phyloP scores from a whole-genome alignment of 2,797 vertebrate genomes.

The Mico argentatus region DNA sequence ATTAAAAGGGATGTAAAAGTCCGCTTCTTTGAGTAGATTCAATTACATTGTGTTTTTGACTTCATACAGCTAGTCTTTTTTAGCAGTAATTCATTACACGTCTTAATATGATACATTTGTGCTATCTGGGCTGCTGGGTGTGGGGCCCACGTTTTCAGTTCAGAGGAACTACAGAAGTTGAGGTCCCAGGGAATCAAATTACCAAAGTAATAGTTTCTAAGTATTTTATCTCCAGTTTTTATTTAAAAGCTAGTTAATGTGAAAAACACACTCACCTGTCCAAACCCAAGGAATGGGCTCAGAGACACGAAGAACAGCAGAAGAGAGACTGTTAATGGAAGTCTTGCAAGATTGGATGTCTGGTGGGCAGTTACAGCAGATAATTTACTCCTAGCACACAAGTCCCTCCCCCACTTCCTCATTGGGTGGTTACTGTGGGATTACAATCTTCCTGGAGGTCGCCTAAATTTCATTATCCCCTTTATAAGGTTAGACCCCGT shows the following conservation, averaged over 20 bases:
- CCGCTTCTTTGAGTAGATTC: not conserved
- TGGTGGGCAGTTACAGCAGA: no score
- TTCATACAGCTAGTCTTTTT: constrained; percentile 7
- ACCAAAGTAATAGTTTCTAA: constrained; percentile 2
- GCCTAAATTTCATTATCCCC: no score
- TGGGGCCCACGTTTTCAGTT: not conserved
- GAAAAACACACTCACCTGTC: no score
- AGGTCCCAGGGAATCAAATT: not conserved
- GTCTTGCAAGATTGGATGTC: no score
- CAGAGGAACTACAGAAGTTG: not conserved
- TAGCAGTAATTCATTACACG: not conserved
- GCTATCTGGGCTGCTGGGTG: not conserved
- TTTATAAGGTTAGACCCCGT: no score
- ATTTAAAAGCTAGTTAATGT: constrained; percentile 43
- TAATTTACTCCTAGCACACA: no score
- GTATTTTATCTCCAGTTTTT: constrained; percentile 39
- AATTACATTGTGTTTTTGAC: not conserved
- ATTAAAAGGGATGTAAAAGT: not conserved
- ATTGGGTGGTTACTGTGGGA: no score
- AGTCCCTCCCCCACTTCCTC: no score
- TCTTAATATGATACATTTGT: not conserved
- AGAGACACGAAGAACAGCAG: no score
- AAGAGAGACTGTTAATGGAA: no score
- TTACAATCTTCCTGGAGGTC: no score
- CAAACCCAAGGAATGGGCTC: no score